Base-by-base conservation (phyloP, 2,888 invertebrate genomes). In the Agrotis ipsilon region DNA sequence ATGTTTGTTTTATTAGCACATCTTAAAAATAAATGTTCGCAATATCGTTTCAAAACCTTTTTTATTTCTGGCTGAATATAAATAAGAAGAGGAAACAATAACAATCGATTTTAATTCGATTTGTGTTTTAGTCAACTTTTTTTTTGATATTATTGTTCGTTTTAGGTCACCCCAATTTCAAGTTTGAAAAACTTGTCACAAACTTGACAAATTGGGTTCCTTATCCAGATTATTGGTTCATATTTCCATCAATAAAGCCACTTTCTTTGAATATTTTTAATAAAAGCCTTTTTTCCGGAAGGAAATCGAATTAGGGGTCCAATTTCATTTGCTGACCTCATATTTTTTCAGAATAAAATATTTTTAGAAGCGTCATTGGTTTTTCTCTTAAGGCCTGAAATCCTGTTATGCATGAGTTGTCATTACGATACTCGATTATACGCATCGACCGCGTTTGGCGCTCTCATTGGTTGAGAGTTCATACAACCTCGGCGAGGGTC, bases 1-100 rank as follows among this genome's bases (percentile, higher is more conserved):
- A 61, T 45, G 70, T 61, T 66, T 70, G 19, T 70, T 74, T 83
- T 80, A 78, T 84, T 75, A 65, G 54, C 19, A 51, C 39, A 46
- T 58, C 51, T 73, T 76, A 79, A 73, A 82, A 62, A 67, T n/a
- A 21, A 71, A 72, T 69, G 48, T 60, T 58, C 21, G 57, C 39
- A 57, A 72, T 48, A 51, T 54, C 21, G 45, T 39, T 27, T 67
- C 18, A 54, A 68, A 63, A 66, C 32, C 24, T 60, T 43, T 43
- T 49, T 21, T 59, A 64, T 81, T 77, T 77, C 49, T 48, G 52
- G 21, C 6, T 24, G 18, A 18, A 27, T 64, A 16, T 65, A 46
- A 68, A 54, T 60, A 51, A 18, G 19, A 52, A 4, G 3, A n/a
- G 0, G 3, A 16, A 32, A 75, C 18, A 57, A 51, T 61, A 18